Conservation (phyloP, 2,113 vertebrate species). For the Cynoglossus semilaevis region DNA sequence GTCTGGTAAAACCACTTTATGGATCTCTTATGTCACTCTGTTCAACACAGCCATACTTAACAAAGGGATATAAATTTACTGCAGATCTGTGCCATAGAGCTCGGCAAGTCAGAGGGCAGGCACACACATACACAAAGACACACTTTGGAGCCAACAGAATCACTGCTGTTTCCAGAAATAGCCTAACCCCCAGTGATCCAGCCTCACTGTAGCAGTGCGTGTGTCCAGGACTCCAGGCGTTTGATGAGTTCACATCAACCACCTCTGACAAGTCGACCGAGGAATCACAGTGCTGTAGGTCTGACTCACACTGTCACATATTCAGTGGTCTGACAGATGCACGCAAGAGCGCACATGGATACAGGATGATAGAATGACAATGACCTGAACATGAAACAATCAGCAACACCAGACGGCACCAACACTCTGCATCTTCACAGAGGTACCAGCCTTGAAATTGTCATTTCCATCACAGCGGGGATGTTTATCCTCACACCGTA, state of each 20-base stretch:
- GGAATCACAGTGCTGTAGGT: slow-evolving; percentile 29
- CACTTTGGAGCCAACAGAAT: slow-evolving; percentile 5
- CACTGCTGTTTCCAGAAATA: slow-evolving; percentile 63
- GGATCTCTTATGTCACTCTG: too few species aligned
- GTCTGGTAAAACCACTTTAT: too few species aligned
- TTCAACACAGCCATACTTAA: slow-evolving; percentile 1
- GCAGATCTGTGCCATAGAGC: slow-evolving; percentile 10
- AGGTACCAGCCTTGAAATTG: background rate
- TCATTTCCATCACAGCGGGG: background rate
- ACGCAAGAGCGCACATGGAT: slow-evolving; percentile 30
- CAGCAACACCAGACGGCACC: background rate
- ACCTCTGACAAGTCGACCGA: slow-evolving; percentile 44
- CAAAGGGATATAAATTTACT: slow-evolving; percentile 6
- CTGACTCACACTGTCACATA: slow-evolving; percentile 38
- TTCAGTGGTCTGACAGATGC: slow-evolving; percentile 23
- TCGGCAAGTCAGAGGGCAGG: slow-evolving; percentile 7
- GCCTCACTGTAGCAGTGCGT: slow-evolving; percentile 28
- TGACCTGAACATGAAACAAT: background rate
- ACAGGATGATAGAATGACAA: slow-evolving; percentile 24
- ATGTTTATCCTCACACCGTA: background rate
- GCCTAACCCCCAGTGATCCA: slow-evolving; percentile 49
- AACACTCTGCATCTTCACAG: background rate
- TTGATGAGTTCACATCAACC: slow-evolving; percentile 56
- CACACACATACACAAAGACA: slow-evolving; percentile 1
- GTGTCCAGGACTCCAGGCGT: slow-evolving; percentile 25